Evolutionary conservation across 2,888 invertebrate species (phyloP).

Genomic region (Drosophila vallismaia): DNA sequence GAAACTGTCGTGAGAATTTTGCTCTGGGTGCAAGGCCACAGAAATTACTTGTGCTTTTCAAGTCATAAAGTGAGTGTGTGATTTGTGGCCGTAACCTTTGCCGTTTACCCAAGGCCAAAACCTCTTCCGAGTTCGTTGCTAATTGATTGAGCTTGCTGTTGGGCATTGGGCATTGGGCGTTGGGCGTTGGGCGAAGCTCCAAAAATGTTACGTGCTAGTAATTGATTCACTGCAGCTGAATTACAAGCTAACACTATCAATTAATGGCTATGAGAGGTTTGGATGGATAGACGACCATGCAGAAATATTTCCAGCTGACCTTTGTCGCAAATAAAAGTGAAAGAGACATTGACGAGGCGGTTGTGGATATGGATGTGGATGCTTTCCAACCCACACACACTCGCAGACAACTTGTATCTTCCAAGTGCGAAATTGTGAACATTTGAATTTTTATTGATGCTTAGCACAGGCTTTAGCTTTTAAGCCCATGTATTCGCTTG

Average conservation of each 20-base stretch:
- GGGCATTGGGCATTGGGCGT: constrained; percentile 1
- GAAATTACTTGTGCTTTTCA: constrained; percentile 4
- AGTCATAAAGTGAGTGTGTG: constrained; percentile 11
- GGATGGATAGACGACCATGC: constrained; percentile 22
- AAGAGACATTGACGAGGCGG: constrained; percentile 44
- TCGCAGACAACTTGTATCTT: constrained; percentile 17
- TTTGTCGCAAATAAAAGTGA: constrained; percentile 46
- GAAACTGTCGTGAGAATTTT: constrained; percentile 2
- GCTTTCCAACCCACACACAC: constrained; percentile 42
- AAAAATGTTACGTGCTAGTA: constrained; percentile 26
- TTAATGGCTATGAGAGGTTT: constrained; percentile 35
- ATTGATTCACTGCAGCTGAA: constrained; percentile 25
- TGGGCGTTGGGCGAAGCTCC: constrained; percentile 21
- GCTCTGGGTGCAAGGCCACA: constrained; percentile 22
- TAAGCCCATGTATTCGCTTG: constrained; percentile 26
- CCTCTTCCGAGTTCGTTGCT: constrained; percentile 18
- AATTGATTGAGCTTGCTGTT: constrained; percentile 49
- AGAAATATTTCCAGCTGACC: constrained; percentile 43
- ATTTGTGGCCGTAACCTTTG: constrained; percentile 52
- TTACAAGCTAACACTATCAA: constrained; percentile 30
- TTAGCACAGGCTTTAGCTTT: constrained; percentile 25
- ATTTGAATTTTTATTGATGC: constrained; percentile 71
- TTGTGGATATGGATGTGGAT: constrained; percentile 30
- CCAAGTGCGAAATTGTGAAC: constrained; percentile 71
- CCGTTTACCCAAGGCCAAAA: constrained; percentile 57